phyloP scores from a whole-genome alignment of 2,797 vertebrate genomes.

The Sphenodon punctatus region DNA sequence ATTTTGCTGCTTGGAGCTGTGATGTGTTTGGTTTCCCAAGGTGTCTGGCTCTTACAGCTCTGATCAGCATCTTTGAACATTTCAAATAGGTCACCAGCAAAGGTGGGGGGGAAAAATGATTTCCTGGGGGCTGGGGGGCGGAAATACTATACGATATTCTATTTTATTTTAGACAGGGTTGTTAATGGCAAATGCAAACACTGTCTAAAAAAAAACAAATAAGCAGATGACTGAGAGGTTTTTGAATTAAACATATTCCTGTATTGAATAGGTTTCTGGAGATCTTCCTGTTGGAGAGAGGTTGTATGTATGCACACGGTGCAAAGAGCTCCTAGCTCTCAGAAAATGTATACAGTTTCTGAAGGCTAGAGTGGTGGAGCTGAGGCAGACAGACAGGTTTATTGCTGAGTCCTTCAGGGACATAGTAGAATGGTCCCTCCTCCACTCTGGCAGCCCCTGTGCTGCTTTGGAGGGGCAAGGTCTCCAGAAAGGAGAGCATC shows the following conservation, averaged over 20 bases:
- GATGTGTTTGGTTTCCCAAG: conserved; percentile 33
- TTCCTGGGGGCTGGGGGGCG: not conserved
- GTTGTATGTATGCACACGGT: no score
- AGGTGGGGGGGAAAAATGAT: no score
- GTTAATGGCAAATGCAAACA: conserved; percentile 43
- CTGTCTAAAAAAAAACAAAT: conserved; percentile 21
- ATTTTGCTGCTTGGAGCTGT: conserved; percentile 28
- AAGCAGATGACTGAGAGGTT: not conserved
- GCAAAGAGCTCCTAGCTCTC: no score
- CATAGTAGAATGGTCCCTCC: no score
- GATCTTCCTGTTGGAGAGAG: no score
- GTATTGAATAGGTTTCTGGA: not conserved
- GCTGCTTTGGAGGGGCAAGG: no score
- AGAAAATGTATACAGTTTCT: no score
- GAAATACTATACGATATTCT: conserved; percentile 37
- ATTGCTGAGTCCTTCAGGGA: no score
- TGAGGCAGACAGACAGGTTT: no score
- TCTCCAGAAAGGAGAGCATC: no score
- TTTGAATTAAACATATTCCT: conserved; percentile 43
- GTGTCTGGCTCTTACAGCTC: conserved; percentile 45
- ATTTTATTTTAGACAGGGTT: conserved; percentile 40
- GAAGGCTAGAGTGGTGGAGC: no score
- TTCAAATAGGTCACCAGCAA: conserved; percentile 31
- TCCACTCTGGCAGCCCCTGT: no score
- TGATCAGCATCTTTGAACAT: conserved; percentile 47